Percentiles rank a stretch among this genome's conserved stretches.
Evolutionary conservation across 1,140 invertebrate species (phyloP).

Genomic region (Araneus ventricosus): DNA sequence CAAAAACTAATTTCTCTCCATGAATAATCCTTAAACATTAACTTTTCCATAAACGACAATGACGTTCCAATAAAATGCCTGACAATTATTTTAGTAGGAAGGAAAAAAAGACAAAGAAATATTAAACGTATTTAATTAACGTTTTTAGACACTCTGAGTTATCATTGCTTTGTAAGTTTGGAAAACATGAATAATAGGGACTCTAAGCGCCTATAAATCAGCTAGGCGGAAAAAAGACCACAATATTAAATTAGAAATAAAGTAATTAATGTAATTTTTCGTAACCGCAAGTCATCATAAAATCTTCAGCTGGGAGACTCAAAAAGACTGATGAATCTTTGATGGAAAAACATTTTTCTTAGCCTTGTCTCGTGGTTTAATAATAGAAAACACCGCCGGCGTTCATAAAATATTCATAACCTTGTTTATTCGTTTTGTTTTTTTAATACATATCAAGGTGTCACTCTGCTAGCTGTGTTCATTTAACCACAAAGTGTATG

Average conservation of each 20-base stretch:
- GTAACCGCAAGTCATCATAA: slow-evolving; percentile 35
- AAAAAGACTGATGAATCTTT: slow-evolving; percentile 41
- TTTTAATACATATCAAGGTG: slow-evolving; percentile 41
- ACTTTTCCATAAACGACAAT: background rate
- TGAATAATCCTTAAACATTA: background rate
- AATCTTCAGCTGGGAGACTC: background rate
- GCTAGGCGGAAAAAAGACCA: background rate
- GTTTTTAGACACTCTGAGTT: background rate
- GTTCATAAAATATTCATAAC: slow-evolving; percentile 60
- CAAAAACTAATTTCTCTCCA: background rate
- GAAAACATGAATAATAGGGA: slow-evolving; percentile 26
- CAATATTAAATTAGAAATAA: slow-evolving; percentile 47
- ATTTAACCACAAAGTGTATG: slow-evolving; percentile 30
- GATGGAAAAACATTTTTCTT: slow-evolving; percentile 49
- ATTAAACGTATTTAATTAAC: slow-evolving; percentile 17
- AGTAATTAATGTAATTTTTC: slow-evolving; percentile 47
- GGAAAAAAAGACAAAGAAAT: background rate
- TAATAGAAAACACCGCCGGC: slow-evolving; percentile 20
- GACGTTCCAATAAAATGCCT: background rate
- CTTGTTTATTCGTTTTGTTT: slow-evolving; percentile 44
- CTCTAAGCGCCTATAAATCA: slow-evolving; percentile 47
- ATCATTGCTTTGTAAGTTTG: background rate
- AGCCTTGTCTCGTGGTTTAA: background rate
- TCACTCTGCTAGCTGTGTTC: slow-evolving; percentile 20
- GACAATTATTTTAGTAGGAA: background rate